Evolutionary conservation across 2,113 vertebrate genomes (phyloP), one percentile per base, ranked within the genome.

Genomic region (Grammomys dolichurus): DNA sequence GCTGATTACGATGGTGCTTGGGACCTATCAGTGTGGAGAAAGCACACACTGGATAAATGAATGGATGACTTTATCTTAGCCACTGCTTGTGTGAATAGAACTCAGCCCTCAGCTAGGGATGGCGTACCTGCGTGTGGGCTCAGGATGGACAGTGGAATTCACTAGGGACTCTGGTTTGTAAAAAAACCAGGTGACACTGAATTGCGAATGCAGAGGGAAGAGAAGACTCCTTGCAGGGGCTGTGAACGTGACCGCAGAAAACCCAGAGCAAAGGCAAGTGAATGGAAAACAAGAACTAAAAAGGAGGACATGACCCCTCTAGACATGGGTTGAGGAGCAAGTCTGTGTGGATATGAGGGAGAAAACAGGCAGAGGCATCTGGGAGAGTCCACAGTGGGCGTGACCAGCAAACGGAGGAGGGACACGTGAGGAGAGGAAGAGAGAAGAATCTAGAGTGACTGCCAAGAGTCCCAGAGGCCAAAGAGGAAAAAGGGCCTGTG

Each of bases 11-110:
- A 76, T 17, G 51, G 54, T 19, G 16, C 19, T n/a, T 70, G 36
- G 48, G 20, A 87, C 63, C 36, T 7, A 9, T 10, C 14, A 5
- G 46, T 3, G 3, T 33, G 22, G 33, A 48, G 48, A 70, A 67
- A 76, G 12, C 0, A 60, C 17, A 0, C n/a, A 7, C 1, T 19
- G 26, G 20, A 51, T 14, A 33, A 80, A 24, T 11, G 22, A n/a
- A 51, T 1, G 28, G 36, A 36, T 9, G 22, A 22, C 19, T 77
- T 58, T 1, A 9, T 26, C 46, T n/a, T 40, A 16, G 19, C 51
- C 51, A 11, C 72, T 54, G 48, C 48, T 92, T 26, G 28, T 60
- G 54, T 46, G 60, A 85, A 6, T 2, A 54, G 12, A 63, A 24
- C 24, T 33, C 10, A 14, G 85, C 36, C 82, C 46, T 20, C 20